Evolutionary conservation across 2,888 invertebrate species (phyloP), one percentile per base, ranked within the genome.

Genomic region (Lasioglossum figueresi): DNA sequence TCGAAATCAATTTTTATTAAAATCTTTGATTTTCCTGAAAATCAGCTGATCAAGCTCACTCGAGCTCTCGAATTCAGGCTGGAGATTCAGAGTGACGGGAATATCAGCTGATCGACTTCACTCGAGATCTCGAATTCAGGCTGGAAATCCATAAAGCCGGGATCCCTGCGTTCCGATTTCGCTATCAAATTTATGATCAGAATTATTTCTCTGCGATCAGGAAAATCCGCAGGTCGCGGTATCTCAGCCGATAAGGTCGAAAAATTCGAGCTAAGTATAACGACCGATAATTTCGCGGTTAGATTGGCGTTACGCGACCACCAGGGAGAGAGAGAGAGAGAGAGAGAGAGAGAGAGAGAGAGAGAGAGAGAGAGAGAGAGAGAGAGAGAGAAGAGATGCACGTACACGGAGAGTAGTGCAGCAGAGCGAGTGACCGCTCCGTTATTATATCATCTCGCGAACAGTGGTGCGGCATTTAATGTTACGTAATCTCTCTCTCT

Each of bases 371-470:
- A 5, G 6, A 19, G 52, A 52, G 16, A n/a, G 31, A 23, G 0
- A 52, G 23, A 56, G 27, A 59, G 5, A n/a, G 59, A 31, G 43
- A 16, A 52, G 52, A n/a, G 52, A 52, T 52, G 23, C 48, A 79
- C 40, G 14, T 71, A 45, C 75, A 19, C 73, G n/a, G 37, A 23
- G 48, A 37, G 66, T 19, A 45, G 43, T 34, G 23, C 75, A 52
- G 23, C n/a, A 16, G 27, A 63, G 31, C 27, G 77, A 76, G 37
- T 82, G 83, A 80, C 48, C 78, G 71, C 79, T 66, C 68, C 78
- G 85, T 90, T 90, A 89, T 89, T 89, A 89, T 89, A 88, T 89
- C 90, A 89, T 89, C 88, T 82, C 82, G 83, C 74, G 85, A 85
- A 83, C 82, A 86, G 83, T 72, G 86, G 68, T 75, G 80, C 83